Evolutionary conservation across 64 coral and sea anemone genomes (phyloP).

Genomic region (Dendronephthya gigantea): DNA sequence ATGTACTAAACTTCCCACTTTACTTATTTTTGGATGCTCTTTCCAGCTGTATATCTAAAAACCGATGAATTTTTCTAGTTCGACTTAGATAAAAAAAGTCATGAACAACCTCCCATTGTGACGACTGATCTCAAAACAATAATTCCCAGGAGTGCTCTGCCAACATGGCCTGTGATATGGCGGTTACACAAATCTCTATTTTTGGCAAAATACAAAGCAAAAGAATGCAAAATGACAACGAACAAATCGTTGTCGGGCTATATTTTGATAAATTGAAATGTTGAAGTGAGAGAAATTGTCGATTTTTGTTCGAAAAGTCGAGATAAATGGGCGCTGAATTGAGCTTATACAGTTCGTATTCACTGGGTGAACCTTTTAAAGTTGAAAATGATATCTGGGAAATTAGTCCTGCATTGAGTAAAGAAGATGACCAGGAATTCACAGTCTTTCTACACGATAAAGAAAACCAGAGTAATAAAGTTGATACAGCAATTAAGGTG

Average conservation of each 20-base stretch:
- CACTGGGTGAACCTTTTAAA: constrained; percentile 55
- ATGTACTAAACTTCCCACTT: too few relatives aligned
- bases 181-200: not conserved
- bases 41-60: too few relatives aligned
- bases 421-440: constrained; percentile 41
- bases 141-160: too few relatives aligned
- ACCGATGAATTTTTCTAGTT: too few relatives aligned
- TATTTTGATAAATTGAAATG: not conserved
- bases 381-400: constrained; percentile 50
- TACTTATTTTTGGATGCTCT: too few relatives aligned
- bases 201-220: not conserved
- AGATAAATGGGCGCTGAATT: constrained; percentile 68
- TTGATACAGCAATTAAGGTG: constrained; percentile 33
- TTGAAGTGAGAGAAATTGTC: not conserved
- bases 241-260: not conserved
- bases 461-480: constrained; percentile 47
- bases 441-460: constrained; percentile 82
- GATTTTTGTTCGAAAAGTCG: not conserved
- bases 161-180: too few relatives aligned
- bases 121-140: too few relatives aligned
- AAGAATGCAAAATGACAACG: not conserved
- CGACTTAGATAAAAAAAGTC: too few relatives aligned
- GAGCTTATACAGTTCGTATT: constrained; percentile 69
- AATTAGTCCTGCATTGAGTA: constrained; percentile 50
- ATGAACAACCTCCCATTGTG: too few relatives aligned